phyloP scores from a whole-genome alignment of 2,113 vertebrate genomes.

The Nansenia antarctica region DNA sequence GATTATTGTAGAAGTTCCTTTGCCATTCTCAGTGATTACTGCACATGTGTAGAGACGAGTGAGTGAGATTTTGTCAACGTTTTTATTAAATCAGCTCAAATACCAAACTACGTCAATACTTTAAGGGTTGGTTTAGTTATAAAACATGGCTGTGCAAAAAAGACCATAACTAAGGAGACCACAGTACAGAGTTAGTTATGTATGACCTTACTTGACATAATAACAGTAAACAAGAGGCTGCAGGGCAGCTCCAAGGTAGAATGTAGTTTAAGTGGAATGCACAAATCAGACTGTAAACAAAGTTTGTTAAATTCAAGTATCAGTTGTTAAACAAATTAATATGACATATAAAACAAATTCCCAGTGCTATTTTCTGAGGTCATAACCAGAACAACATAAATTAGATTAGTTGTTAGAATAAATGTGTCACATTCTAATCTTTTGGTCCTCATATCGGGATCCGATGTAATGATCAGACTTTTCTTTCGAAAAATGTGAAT shows the following conservation, averaged over 20 bases:
- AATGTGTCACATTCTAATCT: conserved; percentile 35
- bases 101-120: background rate
- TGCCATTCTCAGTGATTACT: no score
- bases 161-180: no score
- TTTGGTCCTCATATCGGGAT: no score
- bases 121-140: background rate
- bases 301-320: conserved; percentile 68
- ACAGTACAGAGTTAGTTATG: background rate
- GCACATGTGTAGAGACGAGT: no score
- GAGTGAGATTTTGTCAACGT: no score
- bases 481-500: conserved; percentile 24
- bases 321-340: conserved; percentile 12
- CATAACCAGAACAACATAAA: conserved; percentile 38
- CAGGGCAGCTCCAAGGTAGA: background rate
- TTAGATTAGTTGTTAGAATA: conserved; percentile 35
- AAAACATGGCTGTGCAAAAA: no score
- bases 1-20: no score
- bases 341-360: conserved; percentile 7
- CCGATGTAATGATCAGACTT: background rate
- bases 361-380: conserved; percentile 46
- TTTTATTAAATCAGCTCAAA: background rate
- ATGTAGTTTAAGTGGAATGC: background rate
- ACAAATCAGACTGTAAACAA: conserved; percentile 27
- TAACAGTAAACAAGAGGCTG: background rate
- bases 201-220: background rate